Evolutionary conservation across 2,888 invertebrate genomes (phyloP), one percentile per base, ranked within the genome.

Genomic region (Biston betularia): DNA sequence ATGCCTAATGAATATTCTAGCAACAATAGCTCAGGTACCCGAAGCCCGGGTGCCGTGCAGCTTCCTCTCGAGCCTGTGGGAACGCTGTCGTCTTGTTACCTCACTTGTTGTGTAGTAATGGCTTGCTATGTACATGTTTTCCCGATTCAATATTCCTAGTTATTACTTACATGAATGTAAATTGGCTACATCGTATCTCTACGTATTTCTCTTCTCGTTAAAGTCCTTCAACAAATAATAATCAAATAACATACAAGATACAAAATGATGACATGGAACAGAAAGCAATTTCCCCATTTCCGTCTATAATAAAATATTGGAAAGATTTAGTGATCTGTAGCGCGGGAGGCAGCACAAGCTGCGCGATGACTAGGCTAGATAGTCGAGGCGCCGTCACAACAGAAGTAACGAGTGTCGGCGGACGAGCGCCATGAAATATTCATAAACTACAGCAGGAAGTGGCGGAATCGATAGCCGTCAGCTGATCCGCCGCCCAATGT

Each of bases 401-500:
- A 86, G 83, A 79, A 81, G 75, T 78, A 75, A 67, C 65, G 67
- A 46, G 46, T 49, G 66, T 53, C 70, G 72, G 58, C 69, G 65
- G 45, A 66, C 64, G 72, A 74, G 73, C 73, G 69, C 67, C 75
- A 89, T 92, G 89, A 89, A 92, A 90, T 86, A 91, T 90, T 91
- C 89, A 91, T 90, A 87, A 84, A 82, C 87, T 82, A 84, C 83
- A 85, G 79, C 84, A 89, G 90, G 90, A 91, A 90, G 88, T 88
- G 79, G 71, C 75, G 75, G 80, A 89, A 93, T 93, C 92, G 93
- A 92, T 92, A 88, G 75, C 75, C 79, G 83, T 89, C 92, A 92
- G 92, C 92, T 92, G 93, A 89, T 93, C 86, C 86, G 82, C 85
- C 50, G 84, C 87, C 91, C 92, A 92, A 93, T 93, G 93, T 93